phyloP scores from a whole-genome alignment of 2,888 invertebrate species.

The Sthenelais limicola region DNA sequence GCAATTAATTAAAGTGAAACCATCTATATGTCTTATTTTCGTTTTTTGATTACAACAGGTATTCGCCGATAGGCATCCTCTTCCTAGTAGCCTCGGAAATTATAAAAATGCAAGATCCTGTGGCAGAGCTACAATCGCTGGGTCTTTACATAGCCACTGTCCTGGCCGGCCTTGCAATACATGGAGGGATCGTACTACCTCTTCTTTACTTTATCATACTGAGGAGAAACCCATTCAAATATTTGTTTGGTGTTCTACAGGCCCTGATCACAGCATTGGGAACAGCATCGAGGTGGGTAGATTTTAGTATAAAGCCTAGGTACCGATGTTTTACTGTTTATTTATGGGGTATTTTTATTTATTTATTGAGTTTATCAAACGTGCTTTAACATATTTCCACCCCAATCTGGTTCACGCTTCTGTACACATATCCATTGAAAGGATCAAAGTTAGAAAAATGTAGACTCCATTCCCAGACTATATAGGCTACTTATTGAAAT shows the following conservation, averaged over 20 bases:
- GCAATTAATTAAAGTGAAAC: too few species aligned
- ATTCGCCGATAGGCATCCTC: slow-evolving; percentile 69
- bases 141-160: slow-evolving; percentile 96
- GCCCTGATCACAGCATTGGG: slow-evolving; percentile 78
- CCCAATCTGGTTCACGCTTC: too few species aligned
- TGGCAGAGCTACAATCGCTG: slow-evolving; percentile 84
- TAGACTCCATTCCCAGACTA: too few species aligned
- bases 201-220: slow-evolving; percentile 80
- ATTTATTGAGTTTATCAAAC: too few species aligned
- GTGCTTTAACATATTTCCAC: too few species aligned
- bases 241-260: slow-evolving; percentile 61
- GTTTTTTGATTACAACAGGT: slow-evolving; percentile 67
- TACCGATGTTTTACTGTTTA: too few species aligned
- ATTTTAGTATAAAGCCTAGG: too few species aligned
- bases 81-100: slow-evolving; percentile 85
- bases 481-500: too few species aligned
- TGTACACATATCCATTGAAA: too few species aligned
- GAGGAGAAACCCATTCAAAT: slow-evolving; percentile 64
- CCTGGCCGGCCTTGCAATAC: slow-evolving; percentile 84
- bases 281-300: slow-evolving; percentile 67
- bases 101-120: slow-evolving; percentile 89
- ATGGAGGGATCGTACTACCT: slow-evolving; percentile 92
- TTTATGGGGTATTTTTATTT: too few species aligned
- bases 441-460: too few species aligned
- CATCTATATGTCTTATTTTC: too few species aligned